Conservation (phyloP, 2,888 invertebrate genomes). For the Thera obeliscata region DNA sequence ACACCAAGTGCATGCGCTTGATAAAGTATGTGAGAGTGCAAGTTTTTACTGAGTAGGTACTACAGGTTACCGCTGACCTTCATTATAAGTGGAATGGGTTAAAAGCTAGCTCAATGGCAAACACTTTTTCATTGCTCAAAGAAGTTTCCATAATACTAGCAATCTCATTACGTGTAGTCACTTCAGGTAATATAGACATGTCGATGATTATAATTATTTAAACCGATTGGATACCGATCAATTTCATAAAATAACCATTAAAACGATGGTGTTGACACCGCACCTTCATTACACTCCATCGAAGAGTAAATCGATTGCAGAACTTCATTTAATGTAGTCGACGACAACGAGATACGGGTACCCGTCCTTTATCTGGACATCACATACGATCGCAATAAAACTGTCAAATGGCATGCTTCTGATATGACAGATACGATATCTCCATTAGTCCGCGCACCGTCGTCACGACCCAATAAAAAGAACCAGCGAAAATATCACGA, state of each 20-base stretch:
- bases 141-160: slow-evolving; percentile 54
- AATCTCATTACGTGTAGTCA: slow-evolving; percentile 50
- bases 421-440: slow-evolving; percentile 79
- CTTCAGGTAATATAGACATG: slow-evolving; percentile 45
- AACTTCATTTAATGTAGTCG: slow-evolving; percentile 41
- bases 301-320: slow-evolving; percentile 39
- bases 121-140: slow-evolving; percentile 49
- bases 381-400: slow-evolving; percentile 74
- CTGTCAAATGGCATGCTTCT: slow-evolving; percentile 74
- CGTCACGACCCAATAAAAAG: slow-evolving; percentile 70
- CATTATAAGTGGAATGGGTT: slow-evolving; percentile 61
- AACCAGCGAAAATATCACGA: slow-evolving; percentile 63
- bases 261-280: slow-evolving; percentile 38
- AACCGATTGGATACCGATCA: slow-evolving; percentile 38
- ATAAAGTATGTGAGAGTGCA: slow-evolving; percentile 54
- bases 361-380: slow-evolving; percentile 65
- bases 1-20: slow-evolving; percentile 2
- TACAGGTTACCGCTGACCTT: slow-evolving; percentile 60
- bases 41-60: slow-evolving; percentile 71
- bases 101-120: slow-evolving; percentile 62
- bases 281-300: slow-evolving; percentile 39
- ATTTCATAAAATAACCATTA: slow-evolving; percentile 41
- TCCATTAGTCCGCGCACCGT: slow-evolving; percentile 73
- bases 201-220: slow-evolving; percentile 34
- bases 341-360: slow-evolving; percentile 52